Evolutionary conservation across 2,888 invertebrate genomes (phyloP).

Genomic region (Rhingia rostrata): DNA sequence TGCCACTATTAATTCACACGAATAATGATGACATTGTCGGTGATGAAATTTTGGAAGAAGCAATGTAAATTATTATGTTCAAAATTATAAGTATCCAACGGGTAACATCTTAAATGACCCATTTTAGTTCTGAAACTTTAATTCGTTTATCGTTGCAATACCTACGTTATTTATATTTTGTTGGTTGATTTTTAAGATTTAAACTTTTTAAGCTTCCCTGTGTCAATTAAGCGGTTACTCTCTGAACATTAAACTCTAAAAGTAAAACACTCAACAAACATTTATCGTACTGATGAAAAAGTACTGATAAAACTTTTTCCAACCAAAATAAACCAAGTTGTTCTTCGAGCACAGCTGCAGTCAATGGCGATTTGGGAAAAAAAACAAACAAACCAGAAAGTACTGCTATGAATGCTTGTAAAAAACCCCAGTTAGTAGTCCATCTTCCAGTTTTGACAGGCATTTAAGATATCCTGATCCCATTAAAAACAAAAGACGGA

Average conservation of each 20-base stretch:
- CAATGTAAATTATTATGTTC: not conserved
- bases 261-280: not conserved
- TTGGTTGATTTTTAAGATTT: too few species aligned
- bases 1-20: not conserved
- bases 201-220: too few species aligned
- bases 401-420: not conserved
- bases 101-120: not conserved
- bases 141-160: too few species aligned
- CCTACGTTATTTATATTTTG: too few species aligned
- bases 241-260: not conserved
- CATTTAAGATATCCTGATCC: conserved; percentile 6
- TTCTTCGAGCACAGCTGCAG: too few species aligned
- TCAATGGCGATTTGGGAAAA: not conserved
- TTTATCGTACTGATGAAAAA: conserved; percentile 4
- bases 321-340: not conserved
- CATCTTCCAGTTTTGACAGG: conserved; percentile 1
- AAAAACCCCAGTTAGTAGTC: not conserved
- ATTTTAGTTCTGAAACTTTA: not conserved
- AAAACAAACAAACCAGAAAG: not conserved
- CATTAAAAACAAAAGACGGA: conserved; percentile 6
- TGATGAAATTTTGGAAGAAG: conserved; percentile 4
- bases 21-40: conserved; percentile 1
- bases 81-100: not conserved
- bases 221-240: too few species aligned
- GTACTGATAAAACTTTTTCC: conserved; percentile 7